Conservation (phyloP, 2,888 invertebrate genomes). For the Orthonevra nobilis region DNA sequence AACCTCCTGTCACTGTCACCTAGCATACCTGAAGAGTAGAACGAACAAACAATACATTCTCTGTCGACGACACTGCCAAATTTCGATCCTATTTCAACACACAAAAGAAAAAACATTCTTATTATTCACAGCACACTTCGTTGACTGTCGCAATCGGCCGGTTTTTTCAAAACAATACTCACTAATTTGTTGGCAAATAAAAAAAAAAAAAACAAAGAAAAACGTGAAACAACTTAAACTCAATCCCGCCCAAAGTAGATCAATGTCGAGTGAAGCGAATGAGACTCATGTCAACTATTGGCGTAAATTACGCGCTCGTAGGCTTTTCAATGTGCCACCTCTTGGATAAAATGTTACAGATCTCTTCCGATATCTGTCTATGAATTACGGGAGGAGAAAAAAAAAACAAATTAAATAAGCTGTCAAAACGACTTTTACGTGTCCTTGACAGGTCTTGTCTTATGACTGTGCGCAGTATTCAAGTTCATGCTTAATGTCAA, state of each 20-base stretch:
- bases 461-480: constrained; percentile 2
- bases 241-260: constrained; percentile 19
- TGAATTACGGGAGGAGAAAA: neutral
- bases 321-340: constrained; percentile 14
- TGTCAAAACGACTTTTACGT: constrained; percentile 31
- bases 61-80: constrained; percentile 5
- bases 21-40: no score
- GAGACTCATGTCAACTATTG: constrained; percentile 17
- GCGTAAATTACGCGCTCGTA: constrained; percentile 27
- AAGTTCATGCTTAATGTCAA: constrained; percentile 47
- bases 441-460: constrained; percentile 37
- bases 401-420: neutral
- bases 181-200: constrained; percentile 33
- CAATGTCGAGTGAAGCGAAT: constrained; percentile 33
- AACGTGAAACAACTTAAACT: neutral
- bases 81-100: constrained; percentile 22
- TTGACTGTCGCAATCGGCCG: constrained; percentile 37
- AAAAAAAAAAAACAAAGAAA: neutral
- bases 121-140: constrained; percentile 41
- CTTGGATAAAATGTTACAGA: constrained; percentile 1
- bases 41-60: no score
- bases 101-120: constrained; percentile 13
- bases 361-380: neutral
- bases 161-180: constrained; percentile 34
- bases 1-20: constrained; percentile 10